Evolutionary conservation across 2,113 vertebrate genomes (phyloP).

Genomic region (Oxygymnocypris stewartii): DNA sequence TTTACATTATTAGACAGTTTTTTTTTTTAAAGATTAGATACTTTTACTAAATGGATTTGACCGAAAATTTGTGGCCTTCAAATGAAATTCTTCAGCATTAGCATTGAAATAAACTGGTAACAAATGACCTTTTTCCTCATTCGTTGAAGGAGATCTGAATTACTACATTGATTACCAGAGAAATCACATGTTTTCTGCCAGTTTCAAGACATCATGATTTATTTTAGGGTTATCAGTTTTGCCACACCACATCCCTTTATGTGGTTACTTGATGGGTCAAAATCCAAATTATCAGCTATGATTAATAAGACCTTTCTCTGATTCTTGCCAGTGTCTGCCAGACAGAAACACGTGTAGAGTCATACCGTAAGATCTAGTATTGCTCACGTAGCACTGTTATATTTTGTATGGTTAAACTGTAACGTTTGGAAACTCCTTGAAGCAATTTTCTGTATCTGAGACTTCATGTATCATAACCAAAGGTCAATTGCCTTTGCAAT

Average conservation of each 20-base stretch:
- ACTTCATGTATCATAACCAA: background rate
- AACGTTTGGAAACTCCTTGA: background rate
- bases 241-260: slow-evolving; percentile 19
- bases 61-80: background rate
- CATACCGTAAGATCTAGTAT: background rate
- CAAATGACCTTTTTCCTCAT: background rate
- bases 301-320: background rate
- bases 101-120: background rate
- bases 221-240: background rate
- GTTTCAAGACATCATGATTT: background rate
- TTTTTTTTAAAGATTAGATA: background rate
- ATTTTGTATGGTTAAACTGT: background rate
- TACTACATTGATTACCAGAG: background rate
- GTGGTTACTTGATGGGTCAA: slow-evolving; percentile 12
- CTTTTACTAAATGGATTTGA: background rate
- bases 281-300: background rate
- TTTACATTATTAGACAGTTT: too few species aligned
- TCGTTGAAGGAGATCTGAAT: background rate
- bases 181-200: slow-evolving; percentile 9
- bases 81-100: background rate
- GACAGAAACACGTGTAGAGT: background rate
- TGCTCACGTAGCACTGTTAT: background rate
- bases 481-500: slow-evolving; percentile 32
- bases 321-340: background rate
- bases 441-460: background rate